Evolutionary conservation across 2,888 invertebrate species (phyloP), one percentile per base, ranked within the genome.

Genomic region (Dimorphilus gyrociliatus): DNA sequence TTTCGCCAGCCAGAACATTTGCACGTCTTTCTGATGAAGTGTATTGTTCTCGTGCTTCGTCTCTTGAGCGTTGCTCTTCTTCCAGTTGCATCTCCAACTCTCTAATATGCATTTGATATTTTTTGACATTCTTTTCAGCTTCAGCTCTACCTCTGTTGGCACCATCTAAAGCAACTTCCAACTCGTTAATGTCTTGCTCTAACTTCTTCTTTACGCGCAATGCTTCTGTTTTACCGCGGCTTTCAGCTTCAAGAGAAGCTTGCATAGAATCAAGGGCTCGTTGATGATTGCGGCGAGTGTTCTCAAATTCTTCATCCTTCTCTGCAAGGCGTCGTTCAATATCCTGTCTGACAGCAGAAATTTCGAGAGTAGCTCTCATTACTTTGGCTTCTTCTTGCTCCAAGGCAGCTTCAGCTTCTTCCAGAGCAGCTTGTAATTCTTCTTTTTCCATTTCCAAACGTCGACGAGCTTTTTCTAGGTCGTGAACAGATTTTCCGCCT

Each of bases 271-370:
- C 94, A 65, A 97, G 76, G 42, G 92, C 90, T 47, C 92, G 81
- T 71, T 92, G 92, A 74, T 94, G 94, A 69, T 94, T 94, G 74
- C 92, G 65, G 66, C 68, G 66, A 32, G 94, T 97, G 69, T 92
- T 94, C 66, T 97, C 94, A 74, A 97, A 97, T 70, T 97, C 97
- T 60, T 97, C 94, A 63, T 97, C 94, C 73, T 97, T 97, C 75
- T 97, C 94, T 65, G 90, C 88, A 68, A 97, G 85, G 62, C 94
- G 80, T 60, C 92, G 80, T 71, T 97, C 94, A 67, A 97, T 94
- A 71, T 97, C 94, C 69, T 90, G 86, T 64, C 94, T 80, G 57
- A 94, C 90, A 69, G 92, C 90, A 54, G 86, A 86, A 64, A 92
- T 75, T 70, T 97, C 92, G 50, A 94, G 76, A 69, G 94, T 92